Evolutionary conservation across 2,113 vertebrate species (phyloP), one percentile per base, ranked within the genome.

Genomic region (Todiramphus chloris): DNA sequence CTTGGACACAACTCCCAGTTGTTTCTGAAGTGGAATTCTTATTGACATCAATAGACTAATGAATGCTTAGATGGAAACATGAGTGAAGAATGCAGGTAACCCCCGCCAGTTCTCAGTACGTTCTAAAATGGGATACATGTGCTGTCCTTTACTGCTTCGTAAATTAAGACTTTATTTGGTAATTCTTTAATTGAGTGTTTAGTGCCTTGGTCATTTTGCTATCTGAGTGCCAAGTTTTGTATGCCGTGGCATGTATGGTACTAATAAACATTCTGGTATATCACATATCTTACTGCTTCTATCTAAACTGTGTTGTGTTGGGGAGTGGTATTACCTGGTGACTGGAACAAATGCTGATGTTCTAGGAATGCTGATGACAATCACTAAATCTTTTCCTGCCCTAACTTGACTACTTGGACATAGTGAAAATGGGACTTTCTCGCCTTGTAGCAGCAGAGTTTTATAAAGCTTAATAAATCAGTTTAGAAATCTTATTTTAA

Each of bases 151-250:
- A 10, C 53, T 76, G 67, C 63, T 39, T 90, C n/a, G 43, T 28
- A 11, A 53, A 18, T 50, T 11, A 19, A 74, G 56, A 18, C 62
- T 94, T 89, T 87, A 33, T 89, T 89, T 94, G 62, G 41, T 69
- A 37, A 67, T 59, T 28, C 3, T 50, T 44, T 10, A 21, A 11
- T 17, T 72, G 66, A 11, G 16, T 85, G 17, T 13, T 68, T n/a
- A 77, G 16, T 53, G 62, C 70, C 76, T 69, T 37, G 62, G 9
- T 16, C 8, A 6, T 25, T 48, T 86, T 64, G 14, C 43, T 84
- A n/a, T 30, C 80, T 89, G 55, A 82, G 39, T 37, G 59, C 41
- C 83, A 89, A 86, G 27, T 30, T 89, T 73, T 64, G n/a, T 25
- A 4, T 76, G 66, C 44, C 46, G 11, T 60, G 46, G 35, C 69